Evolutionary conservation across 2,797 vertebrate genomes (phyloP).

Genomic region (Lophura swinhoii): DNA sequence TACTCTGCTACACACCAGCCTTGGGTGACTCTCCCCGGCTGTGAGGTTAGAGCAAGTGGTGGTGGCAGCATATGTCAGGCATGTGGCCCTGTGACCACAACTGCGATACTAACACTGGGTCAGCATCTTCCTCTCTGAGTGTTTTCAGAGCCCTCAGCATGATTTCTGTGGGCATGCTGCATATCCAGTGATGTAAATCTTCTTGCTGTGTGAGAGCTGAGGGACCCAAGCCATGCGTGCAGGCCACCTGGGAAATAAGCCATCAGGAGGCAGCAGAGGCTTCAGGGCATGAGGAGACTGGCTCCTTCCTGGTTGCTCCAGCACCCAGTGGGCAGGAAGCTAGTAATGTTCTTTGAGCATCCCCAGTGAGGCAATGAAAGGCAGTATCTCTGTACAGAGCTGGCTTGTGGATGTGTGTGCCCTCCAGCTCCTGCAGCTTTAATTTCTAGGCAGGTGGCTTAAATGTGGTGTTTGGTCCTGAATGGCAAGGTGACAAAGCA

Average conservation of each 20-base stretch:
- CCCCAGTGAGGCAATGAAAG: neutral
- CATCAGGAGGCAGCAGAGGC: neutral
- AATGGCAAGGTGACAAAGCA: neutral
- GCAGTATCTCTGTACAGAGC: neutral
- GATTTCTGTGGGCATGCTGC: neutral
- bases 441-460: neutral
- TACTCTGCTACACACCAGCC: fast-evolving
- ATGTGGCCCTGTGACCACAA: neutral
- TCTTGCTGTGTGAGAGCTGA: fast-evolving
- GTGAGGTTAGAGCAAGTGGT: neutral
- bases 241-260: fast-evolving
- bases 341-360: neutral
- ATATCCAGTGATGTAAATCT: neutral
- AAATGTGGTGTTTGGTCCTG: neutral
- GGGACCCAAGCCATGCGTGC: neutral
- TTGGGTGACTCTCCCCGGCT: neutral
- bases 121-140: fast-evolving
- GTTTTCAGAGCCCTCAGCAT: fast-evolving
- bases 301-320: neutral
- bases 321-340: neutral
- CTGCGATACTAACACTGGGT: neutral
- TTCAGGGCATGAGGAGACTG: neutral
- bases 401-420: neutral
- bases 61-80: neutral
- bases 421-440: neutral